Evolutionary conservation across 2,113 vertebrate species (phyloP), one percentile per base, ranked within the genome.

Genomic region (Meleagris gallopavo): DNA sequence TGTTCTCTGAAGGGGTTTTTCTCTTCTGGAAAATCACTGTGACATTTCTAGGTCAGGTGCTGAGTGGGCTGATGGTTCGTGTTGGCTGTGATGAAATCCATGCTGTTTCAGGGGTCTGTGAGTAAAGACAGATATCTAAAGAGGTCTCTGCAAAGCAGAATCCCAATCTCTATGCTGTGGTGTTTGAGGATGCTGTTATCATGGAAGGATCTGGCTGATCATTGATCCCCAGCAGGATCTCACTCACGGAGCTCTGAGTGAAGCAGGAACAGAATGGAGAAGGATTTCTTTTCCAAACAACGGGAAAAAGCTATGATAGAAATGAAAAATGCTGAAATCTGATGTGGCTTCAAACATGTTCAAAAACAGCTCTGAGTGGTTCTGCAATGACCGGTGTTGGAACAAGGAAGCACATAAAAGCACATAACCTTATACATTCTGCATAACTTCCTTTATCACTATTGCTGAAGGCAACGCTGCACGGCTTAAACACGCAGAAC

Each of bases 361-460:
- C 65, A 46, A 14, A 70, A 43, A 67, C 29, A 67, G 45, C 38
- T 13, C 19, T 43, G 15, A 3, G 24, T 24, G 52, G 21, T 16
- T 45, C 15, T 14, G 6, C 10, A 7, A 65, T 21, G 34, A 24
- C 11, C 2, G 4, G 13, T 17, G 27, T 21, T 22, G 58, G 43
- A 16, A 24, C 36, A 57, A 15, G 45, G 10, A 57, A 79, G 11
- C 24, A 16, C 50, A 50, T 36, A 41, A 14, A 57, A 79, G 11
- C 24, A 16, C 55, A 50, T 36, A 41, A 14, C 17, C 40, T 69
- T 22, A 2, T 3, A 1, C 13, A 34, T 50, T 22, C 85, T 75
- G 13, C 66, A 75, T 36, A 38, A 30, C 9, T 34, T 11, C 13
- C 48, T 60, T 65, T 1, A 2, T 13, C 20, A 2, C 0, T 10